A percentile compares a stretch with the other conserved stretches of the same genome.
Conservation (phyloP, 2,888 invertebrate genomes). For the Ligdia adustata region DNA sequence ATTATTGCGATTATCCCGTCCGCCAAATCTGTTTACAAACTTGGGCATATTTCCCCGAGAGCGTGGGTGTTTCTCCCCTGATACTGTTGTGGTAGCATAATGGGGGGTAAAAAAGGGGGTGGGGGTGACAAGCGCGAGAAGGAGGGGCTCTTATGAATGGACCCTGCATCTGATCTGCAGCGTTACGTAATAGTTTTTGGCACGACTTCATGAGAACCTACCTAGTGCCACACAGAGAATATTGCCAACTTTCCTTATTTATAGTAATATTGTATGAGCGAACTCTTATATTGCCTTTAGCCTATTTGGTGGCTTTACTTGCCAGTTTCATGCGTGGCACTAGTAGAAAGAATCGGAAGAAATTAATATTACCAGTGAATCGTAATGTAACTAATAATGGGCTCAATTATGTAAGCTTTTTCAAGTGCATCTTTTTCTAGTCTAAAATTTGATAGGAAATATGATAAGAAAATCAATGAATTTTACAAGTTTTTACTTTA, state of each 20-base stretch:
- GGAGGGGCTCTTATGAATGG: conserved; percentile 55
- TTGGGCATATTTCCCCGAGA: conserved; percentile 10
- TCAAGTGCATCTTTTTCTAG: too few relatives aligned
- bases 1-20: conserved; percentile 27
- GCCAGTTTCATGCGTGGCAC: too few relatives aligned
- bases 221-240: conserved; percentile 31
- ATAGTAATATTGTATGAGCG: conserved; percentile 1
- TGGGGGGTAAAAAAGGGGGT: conserved; percentile 12
- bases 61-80: not conserved
- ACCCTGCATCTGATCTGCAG: conserved; percentile 69
- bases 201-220: conserved; percentile 49
- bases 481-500: too few relatives aligned
- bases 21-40: conserved; percentile 32
- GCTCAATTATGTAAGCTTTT: too few relatives aligned
- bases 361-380: too few relatives aligned
- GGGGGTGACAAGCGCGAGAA: conserved; percentile 16
- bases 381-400: too few relatives aligned
- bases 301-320: too few relatives aligned
- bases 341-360: too few relatives aligned
- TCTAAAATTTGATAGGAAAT: too few relatives aligned
- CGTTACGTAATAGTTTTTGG: conserved; percentile 64
- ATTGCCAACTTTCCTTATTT: conserved; percentile 32
- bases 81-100: conserved; percentile 18
- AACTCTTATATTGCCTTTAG: conserved; percentile 12
- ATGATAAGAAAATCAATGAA: too few relatives aligned